Evolutionary conservation across 2,113 vertebrate species (phyloP).

Genomic region (Cathartes aura): DNA sequence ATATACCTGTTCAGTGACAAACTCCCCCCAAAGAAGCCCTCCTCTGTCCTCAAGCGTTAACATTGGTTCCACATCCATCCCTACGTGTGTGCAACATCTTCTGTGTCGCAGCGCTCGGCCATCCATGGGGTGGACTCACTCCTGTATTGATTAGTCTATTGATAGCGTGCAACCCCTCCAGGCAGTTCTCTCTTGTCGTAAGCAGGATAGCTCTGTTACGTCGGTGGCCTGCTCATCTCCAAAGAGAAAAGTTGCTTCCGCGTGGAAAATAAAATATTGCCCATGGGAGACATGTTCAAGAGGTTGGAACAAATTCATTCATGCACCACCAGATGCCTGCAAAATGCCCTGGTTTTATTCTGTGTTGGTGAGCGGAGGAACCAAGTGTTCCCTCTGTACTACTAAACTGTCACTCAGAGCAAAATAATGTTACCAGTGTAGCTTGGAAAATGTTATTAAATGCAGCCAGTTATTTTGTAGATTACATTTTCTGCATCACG

Average conservation of each 20-base stretch:
- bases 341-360: not conserved
- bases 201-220: not conserved
- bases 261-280: slow-evolving; percentile 38
- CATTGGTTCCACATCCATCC: not conserved
- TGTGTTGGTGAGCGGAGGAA: not conserved
- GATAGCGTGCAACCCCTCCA: accelerated
- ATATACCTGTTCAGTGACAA: not conserved
- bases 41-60: not conserved
- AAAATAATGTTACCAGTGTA: not conserved
- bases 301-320: slow-evolving; percentile 26
- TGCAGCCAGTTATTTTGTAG: not conserved
- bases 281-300: not conserved
- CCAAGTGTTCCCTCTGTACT: not conserved
- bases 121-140: not conserved
- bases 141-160: not conserved
- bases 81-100: accelerated
- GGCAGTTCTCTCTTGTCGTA: not conserved
- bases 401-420: not conserved
- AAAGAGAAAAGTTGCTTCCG: not conserved
- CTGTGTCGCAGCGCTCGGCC: accelerated
- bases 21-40: not conserved
- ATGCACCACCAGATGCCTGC: not conserved
- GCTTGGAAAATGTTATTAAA: slow-evolving; percentile 1
- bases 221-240: not conserved
- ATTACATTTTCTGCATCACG: not conserved